These are phyloP conservation scores for Festucalex cinctus DNA, from an alignment of 2,113 vertebrate genomes.

Conservation along the genomic window DNA sequence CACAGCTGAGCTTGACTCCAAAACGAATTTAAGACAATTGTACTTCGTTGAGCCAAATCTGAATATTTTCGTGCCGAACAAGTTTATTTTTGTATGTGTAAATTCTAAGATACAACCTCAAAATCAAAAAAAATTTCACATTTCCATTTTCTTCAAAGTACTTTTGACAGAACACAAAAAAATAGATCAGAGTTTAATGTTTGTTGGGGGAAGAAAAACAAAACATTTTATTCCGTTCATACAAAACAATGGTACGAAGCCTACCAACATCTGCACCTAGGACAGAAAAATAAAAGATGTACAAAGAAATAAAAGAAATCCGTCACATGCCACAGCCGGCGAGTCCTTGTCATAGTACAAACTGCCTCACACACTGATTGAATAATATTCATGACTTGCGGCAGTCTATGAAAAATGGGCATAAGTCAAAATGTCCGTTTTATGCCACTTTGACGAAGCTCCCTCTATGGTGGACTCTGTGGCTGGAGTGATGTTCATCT, in stretches of 20 bases:
- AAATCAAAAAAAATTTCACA: neutral
- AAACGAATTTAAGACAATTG: neutral
- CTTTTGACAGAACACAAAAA: slow-evolving; percentile 1
- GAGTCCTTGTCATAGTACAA: slow-evolving; percentile 56
- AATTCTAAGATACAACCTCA: neutral
- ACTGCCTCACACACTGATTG: slow-evolving; percentile 29
- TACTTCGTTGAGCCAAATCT: no score
- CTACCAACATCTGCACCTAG: slow-evolving; percentile 61
- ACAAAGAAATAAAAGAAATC: slow-evolving; percentile 61
- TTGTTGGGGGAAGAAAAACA: slow-evolving; percentile 35
- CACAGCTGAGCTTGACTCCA: neutral
- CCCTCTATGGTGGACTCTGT: slow-evolving; percentile 16
- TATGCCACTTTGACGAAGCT: slow-evolving; percentile 3
- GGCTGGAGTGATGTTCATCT: slow-evolving; percentile 41
- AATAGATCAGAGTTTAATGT: slow-evolving; percentile 73
- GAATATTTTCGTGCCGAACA: neutral
- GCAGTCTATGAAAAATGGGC: slow-evolving; percentile 40
- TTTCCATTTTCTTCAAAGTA: neutral
- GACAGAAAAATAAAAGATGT: slow-evolving; percentile 66
- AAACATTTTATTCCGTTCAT: slow-evolving; percentile 70
- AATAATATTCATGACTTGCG: slow-evolving; percentile 40
- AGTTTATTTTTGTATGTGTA: neutral
- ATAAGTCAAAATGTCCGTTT: slow-evolving; percentile 37
- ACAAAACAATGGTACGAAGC: slow-evolving; percentile 72
- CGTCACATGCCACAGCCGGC: slow-evolving; percentile 39